Evolutionary conservation across 2,113 vertebrate genomes (phyloP).

Genomic region (Pelecanoides urinatrix): DNA sequence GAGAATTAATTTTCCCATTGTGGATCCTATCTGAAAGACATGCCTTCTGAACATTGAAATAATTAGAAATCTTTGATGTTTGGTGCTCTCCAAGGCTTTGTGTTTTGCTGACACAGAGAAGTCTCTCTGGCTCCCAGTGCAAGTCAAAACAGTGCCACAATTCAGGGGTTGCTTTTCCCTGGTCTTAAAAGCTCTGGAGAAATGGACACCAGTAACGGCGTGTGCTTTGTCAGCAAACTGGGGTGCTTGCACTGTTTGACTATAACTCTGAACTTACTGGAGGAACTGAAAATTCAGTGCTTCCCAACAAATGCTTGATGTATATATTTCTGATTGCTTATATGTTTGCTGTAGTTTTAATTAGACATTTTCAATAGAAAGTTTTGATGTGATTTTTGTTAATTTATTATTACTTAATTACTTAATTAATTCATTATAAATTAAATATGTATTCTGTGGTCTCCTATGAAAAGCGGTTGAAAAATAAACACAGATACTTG

Average conservation of each 20-base stretch:
- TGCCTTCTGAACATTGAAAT: background rate
- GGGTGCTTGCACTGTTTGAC: background rate
- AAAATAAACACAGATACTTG: background rate
- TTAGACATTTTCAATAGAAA: background rate
- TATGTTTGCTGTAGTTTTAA: background rate
- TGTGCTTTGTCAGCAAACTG: background rate
- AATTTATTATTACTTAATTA: background rate
- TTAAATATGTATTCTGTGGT: background rate
- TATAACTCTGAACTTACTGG: rapidly evolving
- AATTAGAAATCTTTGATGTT: background rate
- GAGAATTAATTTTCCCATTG: background rate
- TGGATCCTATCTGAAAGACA: background rate
- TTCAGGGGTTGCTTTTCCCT: background rate
- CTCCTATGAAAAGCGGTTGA: background rate
- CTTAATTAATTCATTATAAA: background rate
- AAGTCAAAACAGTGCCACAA: background rate
- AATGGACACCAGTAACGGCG: background rate
- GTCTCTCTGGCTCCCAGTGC: background rate
- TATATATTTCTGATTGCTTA: background rate
- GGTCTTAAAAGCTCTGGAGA: background rate
- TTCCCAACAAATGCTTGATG: background rate
- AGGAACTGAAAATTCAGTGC: background rate
- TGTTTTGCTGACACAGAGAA: background rate
- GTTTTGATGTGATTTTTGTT: background rate
- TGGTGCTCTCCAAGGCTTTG: background rate